Evolutionary conservation across 1,140 invertebrate genomes (phyloP).

Genomic region (Cylas formicarius): DNA sequence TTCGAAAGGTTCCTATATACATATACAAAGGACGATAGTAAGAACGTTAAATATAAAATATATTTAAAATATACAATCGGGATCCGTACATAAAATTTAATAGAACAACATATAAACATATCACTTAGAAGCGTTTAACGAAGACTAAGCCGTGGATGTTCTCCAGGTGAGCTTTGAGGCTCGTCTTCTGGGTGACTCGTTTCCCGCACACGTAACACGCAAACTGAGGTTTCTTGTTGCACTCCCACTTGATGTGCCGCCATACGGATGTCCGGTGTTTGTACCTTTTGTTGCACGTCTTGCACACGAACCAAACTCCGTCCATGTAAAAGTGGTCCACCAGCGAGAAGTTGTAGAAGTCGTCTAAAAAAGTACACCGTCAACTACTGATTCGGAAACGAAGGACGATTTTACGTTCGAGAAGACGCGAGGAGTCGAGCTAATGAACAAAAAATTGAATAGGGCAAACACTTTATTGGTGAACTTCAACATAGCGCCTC

Average conservation of each 20-base stretch:
- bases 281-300: conserved; percentile 24
- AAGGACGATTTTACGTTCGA: background rate
- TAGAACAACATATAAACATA: too few species aligned
- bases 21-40: too few species aligned
- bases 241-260: conserved; percentile 69
- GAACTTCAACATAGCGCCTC: too few species aligned
- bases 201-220: conserved; percentile 43
- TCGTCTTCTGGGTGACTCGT: conserved; percentile 42
- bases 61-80: too few species aligned
- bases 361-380: conserved; percentile 4
- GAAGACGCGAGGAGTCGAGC: background rate
- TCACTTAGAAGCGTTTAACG: conserved; percentile 5
- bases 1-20: too few species aligned
- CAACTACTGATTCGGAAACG: background rate
- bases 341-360: conserved; percentile 14
- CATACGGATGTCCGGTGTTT: conserved; percentile 34
- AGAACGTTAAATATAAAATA: too few species aligned
- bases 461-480: too few species aligned
- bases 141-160: conserved; percentile 16
- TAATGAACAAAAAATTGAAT: too few species aligned
- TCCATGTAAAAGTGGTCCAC: conserved; percentile 11
- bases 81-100: too few species aligned
- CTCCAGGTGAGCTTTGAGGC: conserved; percentile 45
- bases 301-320: conserved; percentile 16
- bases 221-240: conserved; percentile 46